A percentile compares a stretch with the other conserved stretches of the same genome.
Evolutionary conservation across 2,113 vertebrate species (phyloP).

Genomic region (Telmatochromis brichardi): DNA sequence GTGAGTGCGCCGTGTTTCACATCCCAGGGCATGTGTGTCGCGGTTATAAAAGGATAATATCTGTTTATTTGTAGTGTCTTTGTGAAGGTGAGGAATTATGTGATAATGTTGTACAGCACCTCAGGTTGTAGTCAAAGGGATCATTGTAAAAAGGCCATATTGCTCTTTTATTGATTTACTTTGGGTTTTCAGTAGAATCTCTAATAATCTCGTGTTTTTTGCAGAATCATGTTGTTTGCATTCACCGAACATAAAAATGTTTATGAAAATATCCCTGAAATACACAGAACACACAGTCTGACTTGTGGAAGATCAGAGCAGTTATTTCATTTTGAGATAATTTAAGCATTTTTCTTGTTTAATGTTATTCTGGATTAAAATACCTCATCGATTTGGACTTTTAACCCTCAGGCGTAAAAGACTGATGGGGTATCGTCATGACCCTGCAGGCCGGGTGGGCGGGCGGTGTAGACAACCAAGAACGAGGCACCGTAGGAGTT

Average conservation of each 20-base stretch:
- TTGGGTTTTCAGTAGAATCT: not conserved
- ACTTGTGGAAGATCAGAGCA: not conserved
- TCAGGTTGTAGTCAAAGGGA: not conserved
- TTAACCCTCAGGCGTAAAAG: not conserved
- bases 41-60: conserved; percentile 23
- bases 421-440: not conserved
- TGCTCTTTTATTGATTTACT: conserved; percentile 16
- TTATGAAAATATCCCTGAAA: not conserved
- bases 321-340: not conserved
- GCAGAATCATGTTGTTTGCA: not conserved
- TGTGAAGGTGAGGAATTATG: conserved; percentile 15
- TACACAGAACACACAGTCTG: not conserved
- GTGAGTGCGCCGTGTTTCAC: not conserved
- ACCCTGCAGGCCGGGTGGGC: not conserved
- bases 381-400: not conserved
- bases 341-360: not conserved
- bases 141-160: not conserved
- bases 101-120: conserved; percentile 29
- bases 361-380: not conserved
- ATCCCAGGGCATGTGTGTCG: not conserved
- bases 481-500: not conserved
- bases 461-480: not conserved
- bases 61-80: conserved; percentile 16
- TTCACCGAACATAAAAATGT: not conserved
- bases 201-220: not conserved